Base-by-base conservation (phyloP, 30 jellyfish, hydroid and myxozoan species). In the Turritopsis rubra region DNA sequence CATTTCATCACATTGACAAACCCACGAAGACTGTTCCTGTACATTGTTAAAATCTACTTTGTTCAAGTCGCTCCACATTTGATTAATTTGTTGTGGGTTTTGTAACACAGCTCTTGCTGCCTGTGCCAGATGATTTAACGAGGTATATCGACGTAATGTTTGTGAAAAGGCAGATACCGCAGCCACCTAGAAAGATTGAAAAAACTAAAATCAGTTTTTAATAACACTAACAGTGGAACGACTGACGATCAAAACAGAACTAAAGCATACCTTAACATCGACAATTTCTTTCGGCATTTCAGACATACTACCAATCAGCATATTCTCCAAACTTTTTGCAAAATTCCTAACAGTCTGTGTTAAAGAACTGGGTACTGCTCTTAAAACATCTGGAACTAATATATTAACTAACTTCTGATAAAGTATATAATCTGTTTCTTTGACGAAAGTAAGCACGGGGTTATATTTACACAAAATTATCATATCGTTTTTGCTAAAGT, bases 11-110 rank as follows among this genome's bases (percentile, higher is more conserved):
- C 99, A 93, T 54, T 93, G 99, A 87, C 99, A 93, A 22, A 93
- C 99, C 99, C 99, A 93, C 13, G 99, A 93, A 23, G 99, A 95
- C 73, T 93, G 99, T 54, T 93, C 99, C 88, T 93, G 99, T 18
- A 93, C 99, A 73, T 93, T 93, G 25, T 91, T 93, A 83, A 93
- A 93, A 73, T 93, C 99, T 8, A 93, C 99, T 75, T 88, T 88
- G 83, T 93, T 93, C 31, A 93, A 77, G 65, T 93, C 99, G 26
- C 89, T 84, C 96, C 96, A 93, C 99, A 93, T 93, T 81, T 93
- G 99, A 66, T 85, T 93, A 79, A 93, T 93, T 77, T 93, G 99
- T 54, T 93, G 96, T 23, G 99, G 95, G 70, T 93, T 93, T 66
- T 93, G 99, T 81, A 93, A 68, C 5, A 93, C 99, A 24, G 99